Base-by-base conservation (phyloP, 2,113 vertebrate genomes). In the Tretioscincus oriximinensis region DNA sequence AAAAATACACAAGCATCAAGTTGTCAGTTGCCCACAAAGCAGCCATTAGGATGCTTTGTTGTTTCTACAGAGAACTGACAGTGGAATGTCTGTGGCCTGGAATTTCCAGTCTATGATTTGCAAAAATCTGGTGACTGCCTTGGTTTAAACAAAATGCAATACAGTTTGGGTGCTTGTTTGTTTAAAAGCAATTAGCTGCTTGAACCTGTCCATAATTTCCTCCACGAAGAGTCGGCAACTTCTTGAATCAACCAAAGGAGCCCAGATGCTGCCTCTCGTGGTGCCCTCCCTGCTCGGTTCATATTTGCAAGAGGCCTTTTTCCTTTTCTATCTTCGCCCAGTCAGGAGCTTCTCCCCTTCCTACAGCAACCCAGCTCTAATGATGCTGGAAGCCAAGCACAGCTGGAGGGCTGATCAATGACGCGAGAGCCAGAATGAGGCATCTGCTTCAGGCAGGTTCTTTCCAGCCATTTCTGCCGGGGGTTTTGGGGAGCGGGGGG, bases 321-420 rank as follows among this genome's bases (percentile, higher is more conserved):
- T n/a, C 29, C 65, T 78, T 84, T 1, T 28, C 73, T 81, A 76
- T 84, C 81, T 81, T 78, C 87, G 86, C 76, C n/a, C 49, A 68
- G 65, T 49, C 31, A 76, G 85, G 74, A 79, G 78, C 82, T 22
- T 78, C 73, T 87, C 73, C 74, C 85, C 73, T 91, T 87, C 85
- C 85, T 61, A 68, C 2, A 76, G 86, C 84, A 84, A 45, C 0
- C 76, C 78, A 79, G 9, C 76, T 54, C 0, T 58, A 74, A 77
- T 64, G 74, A 86, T 78, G 86, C 71, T 81, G 87, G 74, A 84
- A 74, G 70, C 73, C 74, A 81, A 51, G 77, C 80, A 77, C 82
- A 87, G 86, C 67, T 78, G 85, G 81, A 90, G 84, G 1, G 18
- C 72, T 81, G 89, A 87, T 16, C 84, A 85, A 87, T 87, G 86